Evolutionary conservation across 2,797 vertebrate species (phyloP).

Genomic region (Orientallactaga sibirica): DNA sequence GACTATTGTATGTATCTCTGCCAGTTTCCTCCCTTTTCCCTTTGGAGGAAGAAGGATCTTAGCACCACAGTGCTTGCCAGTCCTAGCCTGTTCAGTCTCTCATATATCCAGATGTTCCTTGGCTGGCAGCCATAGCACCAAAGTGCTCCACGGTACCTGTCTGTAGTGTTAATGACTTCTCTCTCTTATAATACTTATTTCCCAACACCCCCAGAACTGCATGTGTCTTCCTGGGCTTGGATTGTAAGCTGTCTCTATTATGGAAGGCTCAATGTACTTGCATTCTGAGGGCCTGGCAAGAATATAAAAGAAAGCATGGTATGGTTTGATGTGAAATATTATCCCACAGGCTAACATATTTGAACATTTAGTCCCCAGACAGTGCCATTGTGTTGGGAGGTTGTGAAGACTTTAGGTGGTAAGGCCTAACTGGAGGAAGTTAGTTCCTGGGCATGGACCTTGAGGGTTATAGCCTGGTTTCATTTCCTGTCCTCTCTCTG

Average conservation of each 20-base stretch:
- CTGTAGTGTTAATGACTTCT: not conserved
- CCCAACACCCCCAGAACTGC: not conserved
- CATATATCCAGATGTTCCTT: not conserved
- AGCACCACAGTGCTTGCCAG: not conserved
- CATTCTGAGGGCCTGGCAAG: not conserved
- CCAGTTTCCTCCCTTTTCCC: not conserved
- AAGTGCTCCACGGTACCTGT: not conserved
- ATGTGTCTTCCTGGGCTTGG: not conserved
- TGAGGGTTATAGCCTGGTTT: not conserved
- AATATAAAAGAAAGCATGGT: conserved; percentile 3
- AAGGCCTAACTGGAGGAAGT: not conserved
- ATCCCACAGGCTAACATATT: not conserved
- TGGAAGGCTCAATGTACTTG: not conserved
- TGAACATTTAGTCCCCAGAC: not conserved
- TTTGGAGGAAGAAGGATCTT: not conserved
- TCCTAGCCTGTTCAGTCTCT: not conserved
- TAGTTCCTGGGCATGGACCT: not conserved
- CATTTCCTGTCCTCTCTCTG: not conserved
- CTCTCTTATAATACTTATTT: not conserved
- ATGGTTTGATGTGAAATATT: not conserved
- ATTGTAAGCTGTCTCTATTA: not conserved
- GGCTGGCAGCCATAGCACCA: not conserved
- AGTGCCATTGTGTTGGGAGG: no score
- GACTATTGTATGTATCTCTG: conserved; percentile 9
- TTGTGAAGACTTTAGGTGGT: not conserved